phyloP scores from a whole-genome alignment of 2,888 invertebrate genomes.

The Fabriciana adippe region DNA sequence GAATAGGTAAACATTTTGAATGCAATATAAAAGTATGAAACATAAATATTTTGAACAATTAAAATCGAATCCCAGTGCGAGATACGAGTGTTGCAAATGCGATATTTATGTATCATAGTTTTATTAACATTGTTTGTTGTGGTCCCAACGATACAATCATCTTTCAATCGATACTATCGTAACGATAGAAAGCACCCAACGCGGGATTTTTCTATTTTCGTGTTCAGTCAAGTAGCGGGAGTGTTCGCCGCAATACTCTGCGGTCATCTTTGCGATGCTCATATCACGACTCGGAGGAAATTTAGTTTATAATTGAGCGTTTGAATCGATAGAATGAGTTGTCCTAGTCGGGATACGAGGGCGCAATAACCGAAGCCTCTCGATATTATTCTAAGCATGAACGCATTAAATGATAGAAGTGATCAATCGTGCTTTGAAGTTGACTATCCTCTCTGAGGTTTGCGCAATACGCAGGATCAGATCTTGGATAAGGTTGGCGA shows the following conservation, averaged over 20 bases:
- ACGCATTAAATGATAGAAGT: slow-evolving; percentile 91
- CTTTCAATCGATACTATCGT: slow-evolving; percentile 35
- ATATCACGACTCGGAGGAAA: slow-evolving; percentile 29
- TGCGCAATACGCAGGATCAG: slow-evolving; percentile 94
- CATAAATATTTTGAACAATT: slow-evolving; percentile 2
- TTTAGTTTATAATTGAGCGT: slow-evolving; percentile 8
- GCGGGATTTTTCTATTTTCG: slow-evolving; percentile 32
- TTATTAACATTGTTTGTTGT: slow-evolving; percentile 12
- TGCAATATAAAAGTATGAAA: slow-evolving; percentile 3
- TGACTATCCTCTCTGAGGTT: slow-evolving; percentile 94
- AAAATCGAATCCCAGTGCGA: background rate
- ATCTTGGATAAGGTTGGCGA: slow-evolving; percentile 93
- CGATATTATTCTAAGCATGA: slow-evolving; percentile 59
- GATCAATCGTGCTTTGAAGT: slow-evolving; percentile 95
- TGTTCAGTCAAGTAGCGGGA: slow-evolving; percentile 47
- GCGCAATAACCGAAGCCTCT: slow-evolving; percentile 42
- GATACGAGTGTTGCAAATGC: background rate
- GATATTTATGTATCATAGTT: slow-evolving; percentile 11
- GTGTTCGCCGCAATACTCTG: slow-evolving; percentile 40
- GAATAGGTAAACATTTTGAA: slow-evolving; percentile 8
- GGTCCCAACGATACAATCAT: slow-evolving; percentile 5
- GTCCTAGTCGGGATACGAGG: slow-evolving; percentile 31
- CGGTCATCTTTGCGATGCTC: slow-evolving; percentile 29
- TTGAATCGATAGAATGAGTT: slow-evolving; percentile 1
- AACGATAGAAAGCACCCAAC: slow-evolving; percentile 32